phyloP scores from a whole-genome alignment of 2,113 vertebrate species.

The Hydrochoerus hydrochaeris region DNA sequence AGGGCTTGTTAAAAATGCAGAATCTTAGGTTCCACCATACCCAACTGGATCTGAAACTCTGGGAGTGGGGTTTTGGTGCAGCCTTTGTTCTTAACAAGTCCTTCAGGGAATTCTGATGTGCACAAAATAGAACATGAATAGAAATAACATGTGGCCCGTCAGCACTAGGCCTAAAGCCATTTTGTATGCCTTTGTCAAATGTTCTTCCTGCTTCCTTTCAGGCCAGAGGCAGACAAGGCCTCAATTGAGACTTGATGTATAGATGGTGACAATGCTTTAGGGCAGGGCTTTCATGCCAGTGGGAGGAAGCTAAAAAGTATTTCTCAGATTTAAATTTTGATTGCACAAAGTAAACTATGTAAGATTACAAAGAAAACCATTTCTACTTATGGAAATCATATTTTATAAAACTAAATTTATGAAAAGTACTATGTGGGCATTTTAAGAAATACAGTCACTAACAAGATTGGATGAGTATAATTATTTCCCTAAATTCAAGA shows the following conservation, averaged over 20 bases:
- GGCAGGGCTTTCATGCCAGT: background rate
- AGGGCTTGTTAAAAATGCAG: constrained; percentile 24
- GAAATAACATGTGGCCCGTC: constrained; percentile 1
- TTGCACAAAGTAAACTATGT: background rate
- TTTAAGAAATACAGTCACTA: constrained; percentile 34
- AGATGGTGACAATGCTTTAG: background rate
- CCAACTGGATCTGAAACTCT: constrained; percentile 2
- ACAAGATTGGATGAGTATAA: background rate
- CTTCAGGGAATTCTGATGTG: background rate
- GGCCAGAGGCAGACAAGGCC: background rate
- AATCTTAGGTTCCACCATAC: background rate
- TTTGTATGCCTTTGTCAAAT: background rate
- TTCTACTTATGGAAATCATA: background rate
- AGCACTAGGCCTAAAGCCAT: background rate
- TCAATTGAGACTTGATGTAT: background rate
- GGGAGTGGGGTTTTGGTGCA: background rate
- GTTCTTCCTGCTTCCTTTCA: background rate
- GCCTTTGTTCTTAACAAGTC: constrained; percentile 31
- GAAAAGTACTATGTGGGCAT: background rate
- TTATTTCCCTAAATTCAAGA: background rate
- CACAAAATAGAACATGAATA: background rate
- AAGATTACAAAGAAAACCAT: background rate
- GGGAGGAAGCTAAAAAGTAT: background rate
- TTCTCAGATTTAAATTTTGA: constrained; percentile 14
- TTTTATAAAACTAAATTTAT: background rate